Base-by-base conservation (phyloP, 2,797 vertebrate species). In the Sylvilagus floridanus region DNA sequence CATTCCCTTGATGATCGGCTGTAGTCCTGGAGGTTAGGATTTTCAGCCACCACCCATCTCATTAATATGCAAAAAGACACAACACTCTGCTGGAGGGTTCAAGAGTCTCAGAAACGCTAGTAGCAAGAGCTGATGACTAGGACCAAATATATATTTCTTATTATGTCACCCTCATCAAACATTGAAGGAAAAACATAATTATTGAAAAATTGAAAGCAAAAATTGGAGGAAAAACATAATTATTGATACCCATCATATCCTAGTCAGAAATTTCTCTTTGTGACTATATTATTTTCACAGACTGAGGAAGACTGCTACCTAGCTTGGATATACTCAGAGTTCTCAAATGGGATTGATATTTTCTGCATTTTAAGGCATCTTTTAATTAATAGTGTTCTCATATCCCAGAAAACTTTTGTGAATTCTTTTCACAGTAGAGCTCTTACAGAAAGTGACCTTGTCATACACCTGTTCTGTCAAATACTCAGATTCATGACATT, bases 401-500 rank as follows among this genome's bases (percentile, higher is more conserved):
- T 4, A 52, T 69, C 35, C 4, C 30, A 71, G 50, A 42, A 78
- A 73, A 4, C 6, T 71, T 82, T 65, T 22, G 5, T 83, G 54
- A 57, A 57, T 57, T 5, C 54, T 47, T 47, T 47, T 52, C 54
- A n/a, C 47, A 63, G 8, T 35, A 37, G 16, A 30, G 11, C 8
- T 76, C 5, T 68, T 78, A 30, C 19, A 69, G 79, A 88, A 91
- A 71, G 5, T 90, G 65, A 73, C 66, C 63, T 90, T 87, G 42
- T 83, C 50, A 69, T 71, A 28, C 65, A 57, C 28, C n/a, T n/a
- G n/a, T 86, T 83, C 28, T 78, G 57, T 63, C 76, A 84, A 90
- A 57, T 42, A 63, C 28, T 76, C 30, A n/a, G 35, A 32, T 86
- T 82, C 42, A 16, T 89, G 81, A 89, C 63, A 28, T 91, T 88